These are phyloP conservation scores for Scytalopus superciliaris DNA, from an alignment of 2,113 vertebrate genomes.

Conservation along the genomic window DNA sequence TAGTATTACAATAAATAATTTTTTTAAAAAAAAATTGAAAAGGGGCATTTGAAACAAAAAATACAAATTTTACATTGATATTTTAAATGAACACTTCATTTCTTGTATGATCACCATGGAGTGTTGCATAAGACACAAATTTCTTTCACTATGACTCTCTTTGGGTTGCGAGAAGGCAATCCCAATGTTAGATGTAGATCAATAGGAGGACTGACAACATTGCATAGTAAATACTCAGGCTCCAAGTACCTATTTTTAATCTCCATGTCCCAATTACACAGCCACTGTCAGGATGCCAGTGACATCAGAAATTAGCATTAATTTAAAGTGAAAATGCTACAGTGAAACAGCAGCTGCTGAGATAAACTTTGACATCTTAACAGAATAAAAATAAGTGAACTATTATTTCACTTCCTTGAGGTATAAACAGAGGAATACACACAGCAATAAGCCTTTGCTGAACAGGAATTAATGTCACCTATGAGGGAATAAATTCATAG, in stretches of 20 bases:
- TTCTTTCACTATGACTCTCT: background rate
- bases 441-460: constrained; percentile 26
- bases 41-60: background rate
- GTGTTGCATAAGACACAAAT: background rate
- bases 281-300: constrained; percentile 44
- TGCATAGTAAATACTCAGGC: background rate
- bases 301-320: constrained; percentile 63
- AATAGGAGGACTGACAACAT: background rate
- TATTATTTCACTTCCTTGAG: constrained; percentile 64
- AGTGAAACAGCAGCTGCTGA: constrained; percentile 56
- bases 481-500: constrained; percentile 32
- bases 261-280: constrained; percentile 35
- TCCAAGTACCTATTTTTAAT: constrained; percentile 31
- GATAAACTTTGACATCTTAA: constrained; percentile 71
- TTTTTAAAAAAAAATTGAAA: background rate
- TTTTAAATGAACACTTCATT: background rate
- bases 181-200: background rate
- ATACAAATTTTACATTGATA: background rate
- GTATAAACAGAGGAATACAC: constrained; percentile 59
- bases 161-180: background rate
- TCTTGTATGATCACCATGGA: background rate
- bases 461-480: constrained; percentile 51
- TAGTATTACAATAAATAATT: background rate
- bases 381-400: constrained; percentile 57
- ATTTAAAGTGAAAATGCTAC: constrained; percentile 62